These are phyloP conservation scores for Leucozona laternaria DNA, from an alignment of 2,888 invertebrate genomes.

Conservation along the genomic window DNA sequence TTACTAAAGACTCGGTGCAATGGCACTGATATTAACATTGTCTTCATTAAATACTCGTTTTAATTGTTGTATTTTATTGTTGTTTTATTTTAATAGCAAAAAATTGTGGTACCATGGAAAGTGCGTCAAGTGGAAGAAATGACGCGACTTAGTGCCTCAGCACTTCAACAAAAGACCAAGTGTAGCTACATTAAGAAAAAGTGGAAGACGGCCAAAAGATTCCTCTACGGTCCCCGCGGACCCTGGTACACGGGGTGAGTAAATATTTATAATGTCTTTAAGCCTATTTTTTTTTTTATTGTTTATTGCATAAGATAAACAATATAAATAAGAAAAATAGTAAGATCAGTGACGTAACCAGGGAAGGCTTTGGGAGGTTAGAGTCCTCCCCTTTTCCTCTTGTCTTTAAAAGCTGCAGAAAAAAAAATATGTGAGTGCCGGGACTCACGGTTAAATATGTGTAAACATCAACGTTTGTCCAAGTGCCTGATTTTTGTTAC, in stretches of 20 bases:
- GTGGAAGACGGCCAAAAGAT: constrained; percentile 85
- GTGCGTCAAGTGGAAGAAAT: constrained; percentile 85
- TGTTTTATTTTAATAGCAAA: constrained; percentile 82
- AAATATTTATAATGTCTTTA: constrained; percentile 14
- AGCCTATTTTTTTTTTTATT: background rate
- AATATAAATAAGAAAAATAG: background rate
- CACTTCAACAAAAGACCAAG: constrained; percentile 84
- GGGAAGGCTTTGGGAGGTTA: background rate
- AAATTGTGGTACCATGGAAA: constrained; percentile 85
- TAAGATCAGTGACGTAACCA: background rate
- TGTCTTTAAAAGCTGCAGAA: too few species aligned
- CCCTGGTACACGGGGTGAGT: constrained; percentile 84
- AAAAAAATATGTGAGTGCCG: too few species aligned
- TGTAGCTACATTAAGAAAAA: constrained; percentile 84
- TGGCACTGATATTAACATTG: constrained; percentile 17
- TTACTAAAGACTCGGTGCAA: background rate
- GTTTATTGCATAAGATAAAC: constrained; percentile 1
- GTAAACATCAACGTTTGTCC: too few species aligned
- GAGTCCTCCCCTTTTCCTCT: too few species aligned
- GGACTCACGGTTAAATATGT: too few species aligned
- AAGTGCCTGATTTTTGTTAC: too few species aligned
- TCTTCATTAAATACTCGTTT: constrained; percentile 42
- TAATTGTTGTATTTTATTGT: constrained; percentile 9
- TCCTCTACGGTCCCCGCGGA: constrained; percentile 85
- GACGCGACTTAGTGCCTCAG: constrained; percentile 84